Conservation (phyloP, 2,888 invertebrate species). For the Erebia palarica region DNA sequence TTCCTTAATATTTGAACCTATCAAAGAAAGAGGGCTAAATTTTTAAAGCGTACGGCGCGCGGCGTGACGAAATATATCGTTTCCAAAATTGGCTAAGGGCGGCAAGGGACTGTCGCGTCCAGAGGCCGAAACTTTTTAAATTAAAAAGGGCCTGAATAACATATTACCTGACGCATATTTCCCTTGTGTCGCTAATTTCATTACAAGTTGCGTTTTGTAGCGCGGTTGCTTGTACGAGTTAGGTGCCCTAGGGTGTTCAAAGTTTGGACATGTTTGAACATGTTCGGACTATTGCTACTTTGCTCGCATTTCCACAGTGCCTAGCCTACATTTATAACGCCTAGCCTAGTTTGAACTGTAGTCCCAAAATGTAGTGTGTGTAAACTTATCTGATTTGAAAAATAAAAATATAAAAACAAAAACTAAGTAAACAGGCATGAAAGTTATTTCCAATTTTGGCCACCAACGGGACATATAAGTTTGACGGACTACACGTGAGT, state of each 20-base stretch:
- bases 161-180: slow-evolving; percentile 36
- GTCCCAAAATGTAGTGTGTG: no score
- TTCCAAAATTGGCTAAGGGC: slow-evolving; percentile 21
- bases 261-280: slow-evolving; percentile 16
- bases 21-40: neutral
- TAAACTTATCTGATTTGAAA: no score
- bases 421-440: no score
- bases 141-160: slow-evolving; percentile 38
- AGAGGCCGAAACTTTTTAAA: slow-evolving; percentile 30
- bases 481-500: no score
- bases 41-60: neutral
- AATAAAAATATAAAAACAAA: no score
- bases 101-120: slow-evolving; percentile 22
- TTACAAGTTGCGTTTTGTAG: slow-evolving; percentile 40
- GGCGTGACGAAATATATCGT: slow-evolving; percentile 7
- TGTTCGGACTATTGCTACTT: neutral
- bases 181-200: slow-evolving; percentile 40
- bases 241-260: slow-evolving; percentile 9
- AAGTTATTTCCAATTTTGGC: no score
- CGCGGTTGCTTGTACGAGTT: slow-evolving; percentile 28
- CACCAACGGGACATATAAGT: no score
- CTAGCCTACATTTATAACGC: no score
- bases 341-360: no score
- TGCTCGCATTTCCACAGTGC: no score
- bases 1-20: no score